phyloP scores from a whole-genome alignment of 1,140 invertebrate species.

The Fopius arisanus region DNA sequence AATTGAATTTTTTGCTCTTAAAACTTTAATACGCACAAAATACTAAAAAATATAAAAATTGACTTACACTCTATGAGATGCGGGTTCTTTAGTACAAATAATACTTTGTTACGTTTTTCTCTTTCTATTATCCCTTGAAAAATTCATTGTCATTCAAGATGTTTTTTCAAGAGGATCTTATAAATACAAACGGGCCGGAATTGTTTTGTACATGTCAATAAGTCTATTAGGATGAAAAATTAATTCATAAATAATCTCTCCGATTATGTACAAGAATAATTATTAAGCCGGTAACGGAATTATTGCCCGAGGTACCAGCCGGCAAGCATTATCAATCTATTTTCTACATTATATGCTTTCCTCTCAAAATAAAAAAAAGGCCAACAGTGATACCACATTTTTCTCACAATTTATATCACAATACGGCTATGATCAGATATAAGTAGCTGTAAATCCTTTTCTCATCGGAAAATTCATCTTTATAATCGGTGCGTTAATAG shows the following conservation, averaged over 20 bases:
- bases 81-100: slow-evolving; percentile 45
- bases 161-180: neutral
- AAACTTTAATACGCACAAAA: slow-evolving; percentile 39
- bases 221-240: neutral
- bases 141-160: slow-evolving; percentile 21
- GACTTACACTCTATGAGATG: slow-evolving; percentile 32
- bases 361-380: neutral
- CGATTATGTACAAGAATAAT: slow-evolving; percentile 3
- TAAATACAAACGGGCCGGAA: neutral
- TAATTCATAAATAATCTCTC: neutral
- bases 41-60: slow-evolving; percentile 27
- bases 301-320: neutral
- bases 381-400: neutral
- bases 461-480: too few species aligned
- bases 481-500: too few species aligned
- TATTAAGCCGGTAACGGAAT: neutral
- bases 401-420: slow-evolving; percentile 10
- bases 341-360: neutral
- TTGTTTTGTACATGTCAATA: neutral
- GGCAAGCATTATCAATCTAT: neutral
- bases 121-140: slow-evolving; percentile 21
- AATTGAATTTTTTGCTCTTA: slow-evolving; percentile 11
- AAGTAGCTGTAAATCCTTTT: neutral
- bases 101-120: slow-evolving; percentile 39
- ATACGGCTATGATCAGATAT: neutral